phyloP scores from a whole-genome alignment of 2,888 invertebrate species.

The Drosophila seclusa region DNA sequence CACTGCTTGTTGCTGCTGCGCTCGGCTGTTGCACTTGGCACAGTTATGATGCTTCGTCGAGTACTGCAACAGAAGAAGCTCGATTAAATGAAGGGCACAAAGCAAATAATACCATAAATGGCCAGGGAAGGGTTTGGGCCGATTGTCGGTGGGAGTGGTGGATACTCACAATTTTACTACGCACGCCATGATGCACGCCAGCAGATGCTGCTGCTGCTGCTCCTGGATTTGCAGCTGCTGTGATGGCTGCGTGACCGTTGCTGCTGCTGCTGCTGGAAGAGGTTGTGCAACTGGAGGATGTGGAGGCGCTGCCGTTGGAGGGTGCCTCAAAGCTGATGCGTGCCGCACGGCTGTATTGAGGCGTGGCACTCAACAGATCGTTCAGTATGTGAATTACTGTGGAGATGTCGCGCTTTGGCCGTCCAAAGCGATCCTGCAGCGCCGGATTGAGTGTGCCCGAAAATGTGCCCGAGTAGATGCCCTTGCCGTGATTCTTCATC shows the following conservation, averaged over 20 bases:
- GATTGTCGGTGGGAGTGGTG: background rate
- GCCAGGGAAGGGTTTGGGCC: background rate
- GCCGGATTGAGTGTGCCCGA: constrained; percentile 97
- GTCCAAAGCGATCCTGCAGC: constrained; percentile 95
- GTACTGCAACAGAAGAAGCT: constrained; percentile 56
- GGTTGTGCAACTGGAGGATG: constrained; percentile 16
- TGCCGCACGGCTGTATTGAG: constrained; percentile 87
- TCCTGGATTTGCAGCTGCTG: background rate
- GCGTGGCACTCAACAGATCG: constrained; percentile 95
- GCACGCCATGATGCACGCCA: constrained; percentile 60
- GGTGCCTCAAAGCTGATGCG: constrained; percentile 86
- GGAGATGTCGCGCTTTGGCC: constrained; percentile 96
- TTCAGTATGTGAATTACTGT: constrained; percentile 98
- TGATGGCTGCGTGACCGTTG: constrained; percentile 35
- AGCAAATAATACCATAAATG: background rate
- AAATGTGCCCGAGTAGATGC: constrained; percentile 98
- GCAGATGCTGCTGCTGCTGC: constrained; percentile 29
- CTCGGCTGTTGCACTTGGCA: constrained; percentile 74
- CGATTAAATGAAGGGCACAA: background rate
- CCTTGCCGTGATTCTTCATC: constrained; percentile 97
- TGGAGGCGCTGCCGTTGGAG: constrained; percentile 26
- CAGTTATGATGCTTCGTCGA: constrained; percentile 77
- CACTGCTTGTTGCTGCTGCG: constrained; percentile 50
- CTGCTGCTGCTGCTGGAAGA: constrained; percentile 22
- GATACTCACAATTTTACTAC: constrained; percentile 79